phyloP scores from a whole-genome alignment of 1,140 invertebrate genomes.

The Cyrtorhinus lividipennis region DNA sequence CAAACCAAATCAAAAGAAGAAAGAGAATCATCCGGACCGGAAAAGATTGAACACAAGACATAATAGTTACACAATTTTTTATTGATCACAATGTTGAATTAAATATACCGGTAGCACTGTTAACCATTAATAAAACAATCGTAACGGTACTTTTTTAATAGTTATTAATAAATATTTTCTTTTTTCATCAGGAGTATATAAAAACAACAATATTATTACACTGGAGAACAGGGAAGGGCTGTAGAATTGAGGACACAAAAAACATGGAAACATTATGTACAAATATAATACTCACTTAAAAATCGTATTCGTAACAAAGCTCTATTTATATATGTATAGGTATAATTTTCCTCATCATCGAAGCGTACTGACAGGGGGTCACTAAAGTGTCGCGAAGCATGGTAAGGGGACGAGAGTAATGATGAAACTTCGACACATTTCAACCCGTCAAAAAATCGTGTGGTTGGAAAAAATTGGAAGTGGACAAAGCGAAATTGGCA shows the following conservation, averaged over 20 bases:
- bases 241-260: constrained; percentile 10
- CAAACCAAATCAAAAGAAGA: too few species aligned
- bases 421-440: constrained; percentile 8
- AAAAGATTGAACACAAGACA: too few species aligned
- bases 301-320: constrained; percentile 16
- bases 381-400: constrained; percentile 5
- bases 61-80: constrained; percentile 21
- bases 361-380: constrained; percentile 17
- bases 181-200: constrained; percentile 21
- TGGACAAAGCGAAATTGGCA: constrained; percentile 17
- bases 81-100: constrained; percentile 23
- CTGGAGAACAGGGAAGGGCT: constrained; percentile 13
- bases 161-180: constrained; percentile 22
- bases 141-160: constrained; percentile 14
- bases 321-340: constrained; percentile 20
- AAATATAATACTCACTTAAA: constrained; percentile 22
- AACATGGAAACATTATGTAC: constrained; percentile 21
- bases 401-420: neutral
- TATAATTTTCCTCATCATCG: constrained; percentile 6
- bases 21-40: too few species aligned
- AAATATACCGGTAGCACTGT: constrained; percentile 17
- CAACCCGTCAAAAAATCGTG: too few species aligned
- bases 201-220: constrained; percentile 17
- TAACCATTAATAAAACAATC: constrained; percentile 4
- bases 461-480: constrained; percentile 9